Conservation (phyloP, 1,140 invertebrate genomes). For the Bombus polaris region DNA sequence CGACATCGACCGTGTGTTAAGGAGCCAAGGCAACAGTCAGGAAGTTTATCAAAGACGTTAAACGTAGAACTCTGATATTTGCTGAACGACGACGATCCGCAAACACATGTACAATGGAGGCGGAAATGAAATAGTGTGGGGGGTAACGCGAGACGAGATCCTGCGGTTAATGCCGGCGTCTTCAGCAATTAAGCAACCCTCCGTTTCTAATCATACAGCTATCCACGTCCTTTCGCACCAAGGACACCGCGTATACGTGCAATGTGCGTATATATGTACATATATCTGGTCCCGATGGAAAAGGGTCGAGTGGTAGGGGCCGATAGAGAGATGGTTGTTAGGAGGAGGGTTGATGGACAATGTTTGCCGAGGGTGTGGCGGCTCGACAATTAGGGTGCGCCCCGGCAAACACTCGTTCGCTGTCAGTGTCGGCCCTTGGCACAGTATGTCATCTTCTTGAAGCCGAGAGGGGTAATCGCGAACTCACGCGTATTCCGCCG, state of each 20-base stretch:
- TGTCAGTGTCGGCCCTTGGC: constrained; percentile 65
- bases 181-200: constrained; percentile 18
- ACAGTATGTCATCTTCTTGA: constrained; percentile 61
- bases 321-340: constrained; percentile 1
- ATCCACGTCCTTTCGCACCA: constrained; percentile 6
- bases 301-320: constrained; percentile 8
- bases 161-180: neutral
- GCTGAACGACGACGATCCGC: neutral
- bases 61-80: neutral
- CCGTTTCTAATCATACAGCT: constrained; percentile 23
- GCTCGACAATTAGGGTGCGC: constrained; percentile 77
- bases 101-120: neutral
- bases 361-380: constrained; percentile 76
- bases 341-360: constrained; percentile 59
- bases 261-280: neutral
- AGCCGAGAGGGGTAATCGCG: constrained; percentile 60
- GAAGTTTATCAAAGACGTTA: constrained; percentile 2
- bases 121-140: neutral
- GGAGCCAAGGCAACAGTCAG: neutral
- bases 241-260: neutral
- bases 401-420: constrained; percentile 72
- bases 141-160: constrained; percentile 11
- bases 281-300: constrained; percentile 38
- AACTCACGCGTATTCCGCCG: constrained; percentile 3
- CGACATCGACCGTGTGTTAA: neutral